Percentiles rank a stretch among this genome's conserved stretches.
These are phyloP conservation scores for Gonatopus flavifemur DNA, from an alignment of 1,140 invertebrate species.

Conservation along the genomic window DNA sequence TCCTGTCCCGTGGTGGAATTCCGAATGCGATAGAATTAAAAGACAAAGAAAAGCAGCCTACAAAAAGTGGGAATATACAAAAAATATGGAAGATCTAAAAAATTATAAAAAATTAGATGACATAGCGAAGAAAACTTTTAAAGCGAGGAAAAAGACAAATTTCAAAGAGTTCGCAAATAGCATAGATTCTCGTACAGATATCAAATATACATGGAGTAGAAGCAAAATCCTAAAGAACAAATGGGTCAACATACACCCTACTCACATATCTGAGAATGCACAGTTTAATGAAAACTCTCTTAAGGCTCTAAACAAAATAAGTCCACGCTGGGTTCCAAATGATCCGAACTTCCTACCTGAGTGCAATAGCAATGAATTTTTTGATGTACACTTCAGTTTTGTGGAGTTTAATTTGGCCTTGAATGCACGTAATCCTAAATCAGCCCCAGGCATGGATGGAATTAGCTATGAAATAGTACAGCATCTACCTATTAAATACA, in stretches of 20 bases:
- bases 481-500: no score
- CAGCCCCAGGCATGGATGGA: no score
- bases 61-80: conserved; percentile 1
- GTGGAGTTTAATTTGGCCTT: no score
- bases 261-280: no score
- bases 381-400: no score
- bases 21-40: not conserved
- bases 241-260: not conserved
- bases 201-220: conserved; percentile 1
- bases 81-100: not conserved
- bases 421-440: no score
- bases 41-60: not conserved
- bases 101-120: not conserved
- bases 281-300: no score
- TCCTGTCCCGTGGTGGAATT: not conserved
- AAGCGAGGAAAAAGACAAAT: not conserved
- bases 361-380: no score
- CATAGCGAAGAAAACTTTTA: not conserved
- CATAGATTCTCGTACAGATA: not conserved
- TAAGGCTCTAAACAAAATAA: not conserved
- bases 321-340: not conserved
- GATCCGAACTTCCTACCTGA: not conserved
- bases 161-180: not conserved
- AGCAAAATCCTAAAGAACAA: conserved; percentile 7
- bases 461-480: no score